Base-by-base conservation (phyloP, 2,888 invertebrate genomes). In the Tortricodes alternella region DNA sequence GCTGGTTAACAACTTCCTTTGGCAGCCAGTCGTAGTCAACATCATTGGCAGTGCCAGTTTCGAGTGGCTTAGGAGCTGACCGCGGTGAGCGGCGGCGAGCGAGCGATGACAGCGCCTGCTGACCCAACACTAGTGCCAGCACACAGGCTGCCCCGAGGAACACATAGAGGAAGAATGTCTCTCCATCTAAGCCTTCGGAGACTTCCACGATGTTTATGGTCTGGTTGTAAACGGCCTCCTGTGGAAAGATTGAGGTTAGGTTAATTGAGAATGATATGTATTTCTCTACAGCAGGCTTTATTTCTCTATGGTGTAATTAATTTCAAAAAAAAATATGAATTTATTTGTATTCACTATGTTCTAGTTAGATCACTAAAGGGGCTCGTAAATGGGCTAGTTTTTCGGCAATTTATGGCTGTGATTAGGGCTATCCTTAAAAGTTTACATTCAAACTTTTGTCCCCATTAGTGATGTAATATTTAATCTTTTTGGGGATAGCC, bases 1-100 rank as follows among this genome's bases (percentile, higher is more conserved):
- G 91, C 80, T 93, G 94, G 68, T 95, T 94, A 48, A 97, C 92
- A 62, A 96, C 96, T 85, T 98, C 97, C 76, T 96, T 95, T 34
- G 99, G 99, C 76, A 99, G 92, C 99, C 99, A 99, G 71, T 99
- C 99, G 76, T 97, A 99, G 86, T 99, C 99, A 2, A 99, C 97
- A 84, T 98, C 97, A 73, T 95, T 96, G 59, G 94, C 93, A 0
- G 99, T 99, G 62, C 99, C 99, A 68, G 97, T 96, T 89, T 99
- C 99, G 3, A 98, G 93, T 34, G 93, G 93, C 60, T 93, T 92
- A 49, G 94, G 92, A 1, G 80, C 92, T 61, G 88, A 88, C 6
- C 88, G 66, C 0, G 89, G 86, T 7, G 92, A 87, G 24, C 95
- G 93, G 77, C 95, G 95, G 58, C 95, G 93, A 23, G 97, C 97